Evolutionary conservation across 2,797 vertebrate species (phyloP).

Genomic region (Hydrolagus colliei): DNA sequence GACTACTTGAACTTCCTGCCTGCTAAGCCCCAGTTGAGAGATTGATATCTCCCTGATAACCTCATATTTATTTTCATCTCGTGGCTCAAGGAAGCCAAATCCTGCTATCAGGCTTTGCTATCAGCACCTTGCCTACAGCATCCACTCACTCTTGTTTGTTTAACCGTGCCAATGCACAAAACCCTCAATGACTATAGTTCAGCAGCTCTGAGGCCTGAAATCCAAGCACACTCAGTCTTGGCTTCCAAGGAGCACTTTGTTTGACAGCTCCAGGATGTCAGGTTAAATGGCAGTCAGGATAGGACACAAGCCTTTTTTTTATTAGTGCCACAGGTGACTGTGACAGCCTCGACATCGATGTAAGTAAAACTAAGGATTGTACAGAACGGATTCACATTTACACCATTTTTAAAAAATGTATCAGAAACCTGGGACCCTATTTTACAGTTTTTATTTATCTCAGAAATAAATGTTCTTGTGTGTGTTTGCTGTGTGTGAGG

Average conservation of each 20-base stretch:
- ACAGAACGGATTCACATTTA: background rate
- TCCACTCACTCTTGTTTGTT: constrained; percentile 26
- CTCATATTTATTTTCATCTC: constrained; percentile 75
- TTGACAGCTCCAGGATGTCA: constrained; percentile 29
- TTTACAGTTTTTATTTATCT: no score
- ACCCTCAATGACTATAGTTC: background rate
- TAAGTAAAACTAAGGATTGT: background rate
- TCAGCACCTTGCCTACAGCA: constrained; percentile 24
- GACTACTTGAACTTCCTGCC: constrained; percentile 86
- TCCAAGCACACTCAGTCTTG: constrained; percentile 33
- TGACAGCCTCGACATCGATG: constrained; percentile 30
- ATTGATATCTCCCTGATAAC: constrained; percentile 80
- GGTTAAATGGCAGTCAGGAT: constrained; percentile 20
- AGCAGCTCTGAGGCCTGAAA: background rate
- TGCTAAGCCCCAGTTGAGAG: constrained; percentile 69
- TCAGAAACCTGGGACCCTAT: no score
- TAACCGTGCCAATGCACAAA: constrained; percentile 4
- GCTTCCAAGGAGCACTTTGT: constrained; percentile 25
- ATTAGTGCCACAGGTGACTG: background rate
- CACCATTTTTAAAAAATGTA: no score
- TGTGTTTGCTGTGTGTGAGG: background rate
- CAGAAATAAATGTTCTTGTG: no score
- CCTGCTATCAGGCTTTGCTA: constrained; percentile 16
- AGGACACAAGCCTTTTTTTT: background rate
- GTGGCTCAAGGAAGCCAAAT: constrained; percentile 28